A percentile compares a stretch with the other conserved stretches of the same genome.
Evolutionary conservation across 2,888 invertebrate genomes (phyloP).

Genomic region (Aricia artaxerxes): DNA sequence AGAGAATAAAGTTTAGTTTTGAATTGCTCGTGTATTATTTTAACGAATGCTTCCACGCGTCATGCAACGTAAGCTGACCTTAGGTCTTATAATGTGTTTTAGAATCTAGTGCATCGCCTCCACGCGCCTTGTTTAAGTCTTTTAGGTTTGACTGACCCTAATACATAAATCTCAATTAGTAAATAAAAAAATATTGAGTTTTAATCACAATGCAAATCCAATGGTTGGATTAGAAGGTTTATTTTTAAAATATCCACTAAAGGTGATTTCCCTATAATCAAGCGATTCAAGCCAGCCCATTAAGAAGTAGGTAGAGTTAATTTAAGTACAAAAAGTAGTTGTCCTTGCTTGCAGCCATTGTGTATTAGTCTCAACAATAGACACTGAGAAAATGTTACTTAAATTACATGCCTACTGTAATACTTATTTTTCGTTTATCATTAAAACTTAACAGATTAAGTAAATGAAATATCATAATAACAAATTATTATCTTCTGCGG

Average conservation of each 20-base stretch:
- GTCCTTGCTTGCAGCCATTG: slow-evolving; percentile 18
- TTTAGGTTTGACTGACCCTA: too few species aligned
- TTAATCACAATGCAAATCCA: too few species aligned
- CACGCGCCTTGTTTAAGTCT: too few species aligned
- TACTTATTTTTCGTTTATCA: not conserved
- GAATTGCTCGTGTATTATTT: too few species aligned
- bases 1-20: too few species aligned
- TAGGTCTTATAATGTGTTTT: too few species aligned
- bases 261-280: not conserved
- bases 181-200: too few species aligned
- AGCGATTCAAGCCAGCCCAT: not conserved
- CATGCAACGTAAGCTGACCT: too few species aligned
- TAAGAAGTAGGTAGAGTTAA: not conserved
- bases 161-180: too few species aligned
- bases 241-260: not conserved
- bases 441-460: not conserved
- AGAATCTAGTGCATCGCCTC: too few species aligned
- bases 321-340: slow-evolving; percentile 5
- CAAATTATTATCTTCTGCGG: not conserved
- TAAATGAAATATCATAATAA: not conserved
- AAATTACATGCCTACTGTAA: not conserved
- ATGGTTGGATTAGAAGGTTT: too few species aligned
- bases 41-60: too few species aligned
- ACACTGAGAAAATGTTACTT: slow-evolving; percentile 18
- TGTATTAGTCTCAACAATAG: slow-evolving; percentile 17